phyloP scores from a whole-genome alignment of 1,140 invertebrate species.

The Rhagoletis pomonella region DNA sequence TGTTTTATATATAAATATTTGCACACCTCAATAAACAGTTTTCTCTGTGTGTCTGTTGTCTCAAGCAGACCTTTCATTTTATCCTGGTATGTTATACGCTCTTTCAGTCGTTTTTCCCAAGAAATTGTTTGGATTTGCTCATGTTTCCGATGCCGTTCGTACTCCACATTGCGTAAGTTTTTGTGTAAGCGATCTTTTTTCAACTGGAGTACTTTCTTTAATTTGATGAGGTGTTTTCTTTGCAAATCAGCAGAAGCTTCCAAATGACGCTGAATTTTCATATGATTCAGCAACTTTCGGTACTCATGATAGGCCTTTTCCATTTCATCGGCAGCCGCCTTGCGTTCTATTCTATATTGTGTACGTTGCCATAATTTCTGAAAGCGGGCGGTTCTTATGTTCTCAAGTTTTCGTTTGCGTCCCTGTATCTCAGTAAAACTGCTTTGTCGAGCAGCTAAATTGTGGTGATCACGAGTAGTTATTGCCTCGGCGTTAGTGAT shows the following conservation, averaged over 20 bases:
- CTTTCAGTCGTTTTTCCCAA: constrained; percentile 66
- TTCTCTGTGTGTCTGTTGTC: constrained; percentile 61
- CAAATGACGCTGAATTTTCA: constrained; percentile 63
- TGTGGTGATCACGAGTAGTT: constrained; percentile 65
- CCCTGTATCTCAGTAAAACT: constrained; percentile 62
- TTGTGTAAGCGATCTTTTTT: constrained; percentile 68
- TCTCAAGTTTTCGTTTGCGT: constrained; percentile 61
- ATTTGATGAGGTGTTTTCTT: constrained; percentile 66
- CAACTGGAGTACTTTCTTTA: constrained; percentile 70
- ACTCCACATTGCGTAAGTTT: constrained; percentile 63
- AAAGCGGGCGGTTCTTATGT: constrained; percentile 60
- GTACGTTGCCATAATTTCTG: constrained; percentile 59
- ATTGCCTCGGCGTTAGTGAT: constrained; percentile 68
- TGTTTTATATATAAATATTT: no score
- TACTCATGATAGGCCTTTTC: constrained; percentile 63
- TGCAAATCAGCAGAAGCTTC: constrained; percentile 64
- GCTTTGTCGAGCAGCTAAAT: constrained; percentile 61
- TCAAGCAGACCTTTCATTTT: constrained; percentile 61
- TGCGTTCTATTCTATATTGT: constrained; percentile 61
- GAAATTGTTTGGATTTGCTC: constrained; percentile 63
- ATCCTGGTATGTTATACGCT: constrained; percentile 65
- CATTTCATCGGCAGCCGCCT: constrained; percentile 62
- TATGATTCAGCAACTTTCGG: constrained; percentile 66
- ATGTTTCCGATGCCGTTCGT: constrained; percentile 58
- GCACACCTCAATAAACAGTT: constrained; percentile 61